phyloP scores from a whole-genome alignment of 37 sponge, comb jelly and placozoan species.

The Mnemiopsis leidyi region DNA sequence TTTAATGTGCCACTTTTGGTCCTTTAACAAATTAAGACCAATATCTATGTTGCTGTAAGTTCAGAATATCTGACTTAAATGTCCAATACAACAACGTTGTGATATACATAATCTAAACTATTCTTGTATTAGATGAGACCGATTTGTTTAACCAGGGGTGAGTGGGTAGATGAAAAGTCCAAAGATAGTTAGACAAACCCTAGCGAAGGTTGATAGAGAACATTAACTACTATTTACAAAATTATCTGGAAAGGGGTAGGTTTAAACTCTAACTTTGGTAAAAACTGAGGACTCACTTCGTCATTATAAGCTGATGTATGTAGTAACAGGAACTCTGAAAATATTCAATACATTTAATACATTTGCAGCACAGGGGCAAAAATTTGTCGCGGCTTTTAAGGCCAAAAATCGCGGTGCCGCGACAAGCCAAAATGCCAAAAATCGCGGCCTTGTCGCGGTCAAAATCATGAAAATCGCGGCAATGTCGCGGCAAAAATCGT shows the following conservation, averaged over 20 bases:
- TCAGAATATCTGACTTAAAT: background rate
- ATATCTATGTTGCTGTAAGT: background rate
- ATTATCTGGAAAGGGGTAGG: background rate
- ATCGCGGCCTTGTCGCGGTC: too few relatives aligned
- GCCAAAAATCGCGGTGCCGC: background rate
- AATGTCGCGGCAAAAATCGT: too few relatives aligned
- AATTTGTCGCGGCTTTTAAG: background rate
- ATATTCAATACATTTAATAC: background rate
- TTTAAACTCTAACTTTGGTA: too few relatives aligned
- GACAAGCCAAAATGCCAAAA: too few relatives aligned
- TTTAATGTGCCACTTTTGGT: background rate
- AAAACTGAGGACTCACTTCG: background rate
- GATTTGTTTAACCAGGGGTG: too few relatives aligned
- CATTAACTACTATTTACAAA: background rate
- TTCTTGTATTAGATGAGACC: too few relatives aligned
- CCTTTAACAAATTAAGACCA: background rate
- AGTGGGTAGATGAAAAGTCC: too few relatives aligned
- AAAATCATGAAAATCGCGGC: too few relatives aligned
- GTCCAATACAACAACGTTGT: background rate
- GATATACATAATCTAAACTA: too few relatives aligned
- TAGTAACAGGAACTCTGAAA: background rate
- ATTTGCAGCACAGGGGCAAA: background rate
- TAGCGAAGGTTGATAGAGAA: too few relatives aligned
- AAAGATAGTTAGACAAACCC: too few relatives aligned
- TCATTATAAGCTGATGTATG: background rate